phyloP scores from a whole-genome alignment of 2,113 vertebrate species.

The Junco hyemalis region DNA sequence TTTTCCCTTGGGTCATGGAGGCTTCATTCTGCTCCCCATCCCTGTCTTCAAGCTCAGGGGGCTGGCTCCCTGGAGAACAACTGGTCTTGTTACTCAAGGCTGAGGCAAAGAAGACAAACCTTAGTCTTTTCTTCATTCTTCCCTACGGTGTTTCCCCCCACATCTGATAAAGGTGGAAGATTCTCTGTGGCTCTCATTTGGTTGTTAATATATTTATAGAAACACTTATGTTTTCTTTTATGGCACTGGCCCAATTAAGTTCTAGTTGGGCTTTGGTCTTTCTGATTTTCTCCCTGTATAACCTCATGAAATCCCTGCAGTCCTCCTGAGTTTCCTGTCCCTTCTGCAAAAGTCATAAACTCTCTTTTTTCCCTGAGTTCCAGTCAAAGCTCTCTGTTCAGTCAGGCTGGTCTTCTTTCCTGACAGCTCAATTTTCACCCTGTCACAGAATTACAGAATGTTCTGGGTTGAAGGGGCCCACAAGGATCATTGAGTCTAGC shows the following conservation, averaged over 20 bases:
- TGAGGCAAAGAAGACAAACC: background rate
- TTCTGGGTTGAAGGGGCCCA: background rate
- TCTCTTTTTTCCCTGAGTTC: background rate
- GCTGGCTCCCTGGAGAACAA: background rate
- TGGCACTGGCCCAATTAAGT: background rate
- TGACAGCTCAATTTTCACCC: background rate
- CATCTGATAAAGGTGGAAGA: background rate
- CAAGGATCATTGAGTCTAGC: rapidly evolving
- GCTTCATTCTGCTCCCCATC: background rate
- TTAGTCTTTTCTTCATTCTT: background rate
- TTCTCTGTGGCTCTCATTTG: background rate
- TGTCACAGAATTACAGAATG: background rate
- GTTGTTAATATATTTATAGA: background rate
- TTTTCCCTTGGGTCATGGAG: background rate
- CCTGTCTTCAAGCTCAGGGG: background rate
- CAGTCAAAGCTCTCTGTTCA: background rate
- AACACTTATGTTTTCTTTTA: background rate
- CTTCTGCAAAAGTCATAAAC: background rate
- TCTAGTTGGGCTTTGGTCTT: background rate
- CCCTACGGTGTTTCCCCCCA: background rate
- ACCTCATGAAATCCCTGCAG: background rate
- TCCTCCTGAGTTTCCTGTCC: background rate
- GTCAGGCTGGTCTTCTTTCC: background rate
- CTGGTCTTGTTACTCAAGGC: background rate
- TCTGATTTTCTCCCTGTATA: background rate